A percentile compares a stretch with the other conserved stretches of the same genome.
These are phyloP conservation scores for Ochotona curzoniae DNA, from an alignment of 2,113 vertebrate genomes.

Conservation along the genomic window DNA sequence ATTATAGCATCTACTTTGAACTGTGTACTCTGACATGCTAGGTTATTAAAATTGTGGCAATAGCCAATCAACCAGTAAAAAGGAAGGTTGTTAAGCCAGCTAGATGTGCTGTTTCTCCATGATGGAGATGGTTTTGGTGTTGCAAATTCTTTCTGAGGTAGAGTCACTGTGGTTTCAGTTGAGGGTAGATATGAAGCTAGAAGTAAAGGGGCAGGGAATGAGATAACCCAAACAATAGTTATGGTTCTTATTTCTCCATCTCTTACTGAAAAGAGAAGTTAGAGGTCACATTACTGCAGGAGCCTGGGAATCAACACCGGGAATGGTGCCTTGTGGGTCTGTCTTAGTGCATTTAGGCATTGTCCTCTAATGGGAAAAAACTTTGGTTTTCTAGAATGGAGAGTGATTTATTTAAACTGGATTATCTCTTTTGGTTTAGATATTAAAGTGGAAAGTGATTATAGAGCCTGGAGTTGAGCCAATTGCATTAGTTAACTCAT, in stretches of 20 bases:
- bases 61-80: background rate
- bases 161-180: background rate
- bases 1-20: slow-evolving; percentile 29
- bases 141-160: background rate
- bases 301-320: background rate
- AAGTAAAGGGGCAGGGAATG: background rate
- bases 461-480: background rate
- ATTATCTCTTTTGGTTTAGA: background rate
- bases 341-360: background rate
- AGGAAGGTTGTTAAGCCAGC: background rate
- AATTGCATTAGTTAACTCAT: background rate
- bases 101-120: background rate
- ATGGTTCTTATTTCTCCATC: background rate
- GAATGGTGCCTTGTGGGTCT: background rate
- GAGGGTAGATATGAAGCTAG: background rate
- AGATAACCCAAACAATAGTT: background rate
- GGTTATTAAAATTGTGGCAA: background rate
- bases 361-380: background rate
- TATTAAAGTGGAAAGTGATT: background rate
- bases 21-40: background rate
- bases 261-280: background rate
- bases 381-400: background rate
- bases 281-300: background rate
- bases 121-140: background rate
- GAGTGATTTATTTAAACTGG: background rate